phyloP scores from a whole-genome alignment of 2,888 invertebrate species.

The Phengaris alcon region DNA sequence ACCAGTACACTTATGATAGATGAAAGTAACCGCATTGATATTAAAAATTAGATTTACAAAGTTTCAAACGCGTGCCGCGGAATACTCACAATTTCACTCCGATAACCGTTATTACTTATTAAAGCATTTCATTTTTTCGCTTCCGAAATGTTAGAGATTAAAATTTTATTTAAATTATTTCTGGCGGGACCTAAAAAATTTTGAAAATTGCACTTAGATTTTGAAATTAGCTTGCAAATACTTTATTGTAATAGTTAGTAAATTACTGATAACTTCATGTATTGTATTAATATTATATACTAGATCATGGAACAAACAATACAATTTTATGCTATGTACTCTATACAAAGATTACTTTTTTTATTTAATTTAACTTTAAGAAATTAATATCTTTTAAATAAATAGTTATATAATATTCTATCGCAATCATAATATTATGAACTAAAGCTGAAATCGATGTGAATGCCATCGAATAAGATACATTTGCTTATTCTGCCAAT shows the following conservation, averaged over 20 bases:
- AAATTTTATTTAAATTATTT: not conserved
- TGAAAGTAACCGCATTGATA: not conserved
- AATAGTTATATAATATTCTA: not conserved
- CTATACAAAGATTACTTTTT: too few species aligned
- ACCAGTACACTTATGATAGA: not conserved
- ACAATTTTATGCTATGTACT: too few species aligned
- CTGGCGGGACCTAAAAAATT: too few species aligned
- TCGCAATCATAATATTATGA: not conserved
- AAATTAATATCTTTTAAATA: not conserved
- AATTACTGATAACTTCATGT: too few species aligned
- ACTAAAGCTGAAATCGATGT: slow-evolving; percentile 20
- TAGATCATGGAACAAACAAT: too few species aligned
- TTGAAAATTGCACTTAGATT: too few species aligned
- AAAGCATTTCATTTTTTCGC: not conserved
- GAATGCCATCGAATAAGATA: slow-evolving; percentile 16
- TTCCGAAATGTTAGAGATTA: not conserved
- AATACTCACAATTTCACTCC: slow-evolving; percentile 16
- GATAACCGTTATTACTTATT: slow-evolving; percentile 6
- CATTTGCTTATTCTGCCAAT: slow-evolving; percentile 36
- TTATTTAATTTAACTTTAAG: too few species aligned
- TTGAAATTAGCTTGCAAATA: too few species aligned
- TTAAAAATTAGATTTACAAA: not conserved
- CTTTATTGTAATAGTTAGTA: too few species aligned
- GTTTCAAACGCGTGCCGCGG: not conserved
- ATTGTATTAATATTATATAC: too few species aligned